A percentile compares a stretch with the other conserved stretches of the same genome.
phyloP scores from a whole-genome alignment of 2,113 vertebrate species.

The Myodes glareolus region DNA sequence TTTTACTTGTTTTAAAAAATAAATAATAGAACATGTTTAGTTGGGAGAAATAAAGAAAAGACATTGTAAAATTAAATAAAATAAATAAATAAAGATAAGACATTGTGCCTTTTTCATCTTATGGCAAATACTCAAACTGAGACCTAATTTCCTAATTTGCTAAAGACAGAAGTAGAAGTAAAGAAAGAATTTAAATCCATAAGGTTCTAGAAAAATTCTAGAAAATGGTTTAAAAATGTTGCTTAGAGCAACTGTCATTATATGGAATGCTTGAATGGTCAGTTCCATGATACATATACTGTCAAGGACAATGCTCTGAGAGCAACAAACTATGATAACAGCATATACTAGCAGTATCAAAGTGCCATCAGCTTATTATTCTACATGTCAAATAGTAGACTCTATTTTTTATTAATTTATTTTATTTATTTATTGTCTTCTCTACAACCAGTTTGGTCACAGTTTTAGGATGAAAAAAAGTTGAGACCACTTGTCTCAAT shows the following conservation, averaged over 20 bases:
- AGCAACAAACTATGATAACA: background rate
- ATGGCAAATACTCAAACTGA: background rate
- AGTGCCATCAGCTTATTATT: background rate
- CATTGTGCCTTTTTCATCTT: background rate
- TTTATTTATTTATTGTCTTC: too few species aligned
- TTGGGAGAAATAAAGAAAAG: conserved; percentile 36
- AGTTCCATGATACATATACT: background rate
- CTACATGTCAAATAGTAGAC: background rate
- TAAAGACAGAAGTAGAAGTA: conserved; percentile 3
- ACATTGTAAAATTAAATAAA: too few species aligned
- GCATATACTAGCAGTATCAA: background rate
- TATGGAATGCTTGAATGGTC: background rate
- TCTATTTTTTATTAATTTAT: background rate
- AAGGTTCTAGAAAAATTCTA: background rate
- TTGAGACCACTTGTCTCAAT: background rate
- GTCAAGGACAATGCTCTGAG: background rate
- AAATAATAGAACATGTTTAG: conserved; percentile 51
- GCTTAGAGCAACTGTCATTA: background rate
- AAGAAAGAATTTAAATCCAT: conserved; percentile 13
- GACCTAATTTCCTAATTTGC: conserved; percentile 1
- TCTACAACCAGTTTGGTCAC: background rate
- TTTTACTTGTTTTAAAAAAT: conserved; percentile 42
- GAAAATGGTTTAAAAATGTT: conserved; percentile 24
- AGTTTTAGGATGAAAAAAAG: background rate
- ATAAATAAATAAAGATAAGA: too few species aligned